Evolutionary conservation across 2,113 vertebrate species (phyloP).

Genomic region (Gadus macrocephalus): DNA sequence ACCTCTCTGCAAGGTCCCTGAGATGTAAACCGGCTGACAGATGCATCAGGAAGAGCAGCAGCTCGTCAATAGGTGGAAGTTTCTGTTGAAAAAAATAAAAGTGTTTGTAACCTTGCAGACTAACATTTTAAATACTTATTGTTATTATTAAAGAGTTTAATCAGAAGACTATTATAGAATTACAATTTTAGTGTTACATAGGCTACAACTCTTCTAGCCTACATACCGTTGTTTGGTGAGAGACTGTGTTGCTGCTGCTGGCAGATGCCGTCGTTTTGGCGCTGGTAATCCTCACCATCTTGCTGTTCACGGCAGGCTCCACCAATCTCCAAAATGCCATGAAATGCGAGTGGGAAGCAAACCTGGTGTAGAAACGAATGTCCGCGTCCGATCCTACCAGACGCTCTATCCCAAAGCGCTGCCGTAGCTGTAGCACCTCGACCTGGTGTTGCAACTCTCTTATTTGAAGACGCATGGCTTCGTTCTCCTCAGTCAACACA

Average conservation of each 20-base stretch:
- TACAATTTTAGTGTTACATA: background rate
- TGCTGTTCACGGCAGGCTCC: slow-evolving; percentile 9
- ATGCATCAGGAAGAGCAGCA: slow-evolving; percentile 15
- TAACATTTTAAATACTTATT: background rate
- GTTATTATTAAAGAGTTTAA: background rate
- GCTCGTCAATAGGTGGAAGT: slow-evolving; percentile 14
- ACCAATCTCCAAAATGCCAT: slow-evolving; percentile 14
- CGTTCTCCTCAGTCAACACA: too few relatives aligned
- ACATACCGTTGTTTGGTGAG: background rate
- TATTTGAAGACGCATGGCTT: too few relatives aligned
- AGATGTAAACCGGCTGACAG: slow-evolving; percentile 14
- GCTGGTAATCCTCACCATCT: slow-evolving; percentile 12
- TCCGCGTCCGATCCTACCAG: too few relatives aligned
- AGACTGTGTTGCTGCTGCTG: background rate
- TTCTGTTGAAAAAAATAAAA: slow-evolving; percentile 4
- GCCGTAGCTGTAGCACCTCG: too few relatives aligned
- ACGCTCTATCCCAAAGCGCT: too few relatives aligned
- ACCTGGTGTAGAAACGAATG: background rate
- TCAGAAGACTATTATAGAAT: background rate
- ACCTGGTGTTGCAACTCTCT: too few relatives aligned
- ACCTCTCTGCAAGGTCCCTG: slow-evolving; percentile 6
- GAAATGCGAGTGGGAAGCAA: slow-evolving; percentile 19
- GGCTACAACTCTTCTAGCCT: background rate
- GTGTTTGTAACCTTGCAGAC: background rate
- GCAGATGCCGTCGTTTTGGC: slow-evolving; percentile 2